Evolutionary conservation across 2,113 vertebrate genomes (phyloP).

Genomic region (Oreochromis aureus): DNA sequence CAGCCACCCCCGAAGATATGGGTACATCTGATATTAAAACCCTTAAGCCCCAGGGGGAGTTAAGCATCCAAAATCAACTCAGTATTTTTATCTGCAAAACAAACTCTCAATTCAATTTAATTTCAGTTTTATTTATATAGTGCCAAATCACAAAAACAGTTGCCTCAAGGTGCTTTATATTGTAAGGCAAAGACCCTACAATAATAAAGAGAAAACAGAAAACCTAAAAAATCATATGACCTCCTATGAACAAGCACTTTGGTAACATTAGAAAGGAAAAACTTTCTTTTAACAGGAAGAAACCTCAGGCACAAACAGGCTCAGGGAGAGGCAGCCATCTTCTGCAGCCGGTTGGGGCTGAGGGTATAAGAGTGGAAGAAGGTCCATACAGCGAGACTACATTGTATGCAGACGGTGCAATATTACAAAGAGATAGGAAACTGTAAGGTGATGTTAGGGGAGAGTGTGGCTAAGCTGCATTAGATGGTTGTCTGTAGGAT

Average conservation of each 20-base stretch:
- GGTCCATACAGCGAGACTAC: background rate
- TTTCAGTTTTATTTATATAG: background rate
- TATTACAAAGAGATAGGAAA: background rate
- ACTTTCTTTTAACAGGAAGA: background rate
- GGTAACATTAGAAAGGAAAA: background rate
- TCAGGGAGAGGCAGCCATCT: background rate
- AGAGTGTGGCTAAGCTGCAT: background rate
- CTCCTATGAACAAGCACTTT: background rate
- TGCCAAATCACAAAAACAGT: background rate
- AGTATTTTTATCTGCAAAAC: background rate
- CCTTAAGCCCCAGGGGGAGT: background rate
- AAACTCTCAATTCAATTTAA: background rate
- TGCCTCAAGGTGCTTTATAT: background rate
- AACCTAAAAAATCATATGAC: background rate
- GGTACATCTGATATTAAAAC: background rate
- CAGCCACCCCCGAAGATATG: accelerated
- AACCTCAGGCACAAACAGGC: background rate
- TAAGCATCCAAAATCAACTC: background rate
- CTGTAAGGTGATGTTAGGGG: background rate
- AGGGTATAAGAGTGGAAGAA: background rate
- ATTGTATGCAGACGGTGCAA: background rate
- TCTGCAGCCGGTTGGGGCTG: accelerated
- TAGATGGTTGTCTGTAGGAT: background rate
- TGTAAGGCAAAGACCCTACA: background rate
- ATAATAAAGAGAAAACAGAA: background rate